A percentile compares a stretch with the other conserved stretches of the same genome.
These are phyloP conservation scores for Nycteola revayana DNA, from an alignment of 2,888 invertebrate species.

Conservation along the genomic window DNA sequence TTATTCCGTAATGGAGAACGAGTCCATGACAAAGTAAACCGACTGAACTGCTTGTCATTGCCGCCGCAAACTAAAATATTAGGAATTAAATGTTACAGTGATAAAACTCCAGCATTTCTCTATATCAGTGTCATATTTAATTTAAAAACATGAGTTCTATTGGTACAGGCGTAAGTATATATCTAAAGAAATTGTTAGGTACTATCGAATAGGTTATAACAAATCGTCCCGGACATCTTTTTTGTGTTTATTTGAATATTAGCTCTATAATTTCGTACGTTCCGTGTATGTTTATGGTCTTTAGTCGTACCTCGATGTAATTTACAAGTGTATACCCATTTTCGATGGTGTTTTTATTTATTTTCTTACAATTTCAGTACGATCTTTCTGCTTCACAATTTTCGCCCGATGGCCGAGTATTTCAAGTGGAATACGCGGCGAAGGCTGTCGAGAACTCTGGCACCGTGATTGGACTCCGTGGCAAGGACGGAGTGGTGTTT, in stretches of 20 bases:
- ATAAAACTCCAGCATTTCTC: slow-evolving; percentile 13
- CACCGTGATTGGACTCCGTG: slow-evolving; percentile 96
- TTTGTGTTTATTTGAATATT: too few species aligned
- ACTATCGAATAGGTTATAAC: slow-evolving; percentile 38
- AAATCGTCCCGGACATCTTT: not conserved
- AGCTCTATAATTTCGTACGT: too few species aligned
- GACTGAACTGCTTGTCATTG: slow-evolving; percentile 62
- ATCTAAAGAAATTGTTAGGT: slow-evolving; percentile 3
- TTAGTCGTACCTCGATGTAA: too few species aligned
- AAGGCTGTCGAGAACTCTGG: slow-evolving; percentile 99
- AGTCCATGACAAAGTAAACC: slow-evolving; percentile 32
- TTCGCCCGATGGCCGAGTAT: slow-evolving; percentile 99
- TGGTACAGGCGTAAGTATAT: slow-evolving; percentile 93
- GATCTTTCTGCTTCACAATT: slow-evolving; percentile 99
- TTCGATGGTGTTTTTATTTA: too few species aligned
- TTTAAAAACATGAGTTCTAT: slow-evolving; percentile 93
- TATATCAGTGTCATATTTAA: slow-evolving; percentile 21
- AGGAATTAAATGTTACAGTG: slow-evolving; percentile 16
- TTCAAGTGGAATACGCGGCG: slow-evolving; percentile 99
- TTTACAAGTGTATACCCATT: too few species aligned
- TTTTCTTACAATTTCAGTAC: slow-evolving; percentile 85
- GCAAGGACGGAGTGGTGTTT: slow-evolving; percentile 98
- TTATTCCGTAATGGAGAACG: slow-evolving; percentile 22
- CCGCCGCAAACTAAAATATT: slow-evolving; percentile 41
- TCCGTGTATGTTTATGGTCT: too few species aligned